Percentiles rank a stretch among this genome's conserved stretches.
Conservation (phyloP, 1,140 invertebrate species). For the Eulimnadia texana region DNA sequence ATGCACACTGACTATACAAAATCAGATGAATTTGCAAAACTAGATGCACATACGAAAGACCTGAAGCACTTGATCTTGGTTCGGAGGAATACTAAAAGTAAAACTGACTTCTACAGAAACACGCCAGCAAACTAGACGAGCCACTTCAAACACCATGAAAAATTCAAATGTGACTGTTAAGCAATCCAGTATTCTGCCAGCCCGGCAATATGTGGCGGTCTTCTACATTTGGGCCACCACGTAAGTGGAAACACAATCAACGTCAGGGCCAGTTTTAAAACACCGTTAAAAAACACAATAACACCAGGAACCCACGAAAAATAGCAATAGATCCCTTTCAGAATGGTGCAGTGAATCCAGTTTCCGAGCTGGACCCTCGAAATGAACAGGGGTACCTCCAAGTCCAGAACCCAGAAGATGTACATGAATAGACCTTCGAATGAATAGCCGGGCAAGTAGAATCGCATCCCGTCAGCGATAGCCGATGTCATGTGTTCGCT, state of each 20-base stretch:
- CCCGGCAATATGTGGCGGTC: background rate
- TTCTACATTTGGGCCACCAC: background rate
- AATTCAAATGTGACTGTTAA: no score
- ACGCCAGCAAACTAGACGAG: no score
- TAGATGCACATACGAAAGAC: no score
- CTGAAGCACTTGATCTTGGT: no score
- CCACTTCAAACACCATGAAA: no score
- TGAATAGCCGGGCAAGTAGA: slow-evolving; percentile 6
- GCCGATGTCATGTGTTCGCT: slow-evolving; percentile 15
- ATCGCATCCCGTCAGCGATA: slow-evolving; percentile 7
- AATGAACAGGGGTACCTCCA: background rate
- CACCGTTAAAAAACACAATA: background rate
- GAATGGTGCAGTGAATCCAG: background rate
- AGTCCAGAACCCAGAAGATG: background rate
- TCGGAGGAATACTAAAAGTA: no score
- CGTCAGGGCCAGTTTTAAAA: background rate
- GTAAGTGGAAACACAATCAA: background rate
- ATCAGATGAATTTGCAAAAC: background rate
- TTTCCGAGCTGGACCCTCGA: background rate
- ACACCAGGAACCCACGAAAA: background rate
- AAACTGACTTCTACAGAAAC: no score
- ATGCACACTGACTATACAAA: background rate
- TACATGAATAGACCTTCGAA: slow-evolving; percentile 10
- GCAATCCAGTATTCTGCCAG: background rate
- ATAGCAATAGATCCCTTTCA: background rate